Base-by-base conservation (phyloP, 2,888 invertebrate species). In the Drosophila kambysellisi region DNA sequence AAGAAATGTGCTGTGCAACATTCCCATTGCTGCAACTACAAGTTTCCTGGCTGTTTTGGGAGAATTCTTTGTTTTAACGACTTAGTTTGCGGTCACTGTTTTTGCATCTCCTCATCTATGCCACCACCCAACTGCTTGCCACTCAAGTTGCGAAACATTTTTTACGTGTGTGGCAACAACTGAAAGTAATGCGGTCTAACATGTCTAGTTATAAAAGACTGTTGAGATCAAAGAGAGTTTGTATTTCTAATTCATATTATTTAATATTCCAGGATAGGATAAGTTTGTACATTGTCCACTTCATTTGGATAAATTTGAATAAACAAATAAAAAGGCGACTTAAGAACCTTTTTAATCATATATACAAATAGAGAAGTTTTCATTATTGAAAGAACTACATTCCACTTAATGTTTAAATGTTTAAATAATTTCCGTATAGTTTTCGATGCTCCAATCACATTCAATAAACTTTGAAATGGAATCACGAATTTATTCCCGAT, bases 1-100 rank as follows among this genome's bases (percentile, higher is more conserved):
- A 79, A 68, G 57, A 61, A 74, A 69, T 72, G 76, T 76, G 74
- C 79, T 74, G 74, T 75, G 70, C 79, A 64, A 70, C 62, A 64
- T 60, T 43, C 63, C 50, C 15, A 57, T 68, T 56, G 71, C 69
- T 70, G 70, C 70, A 73, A 41, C 61, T 60, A 54, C 68, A 72
- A 83, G 67, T 77, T 86, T 76, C 25, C 69, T 64, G 86, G 86
- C 80, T 82, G 82, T 76, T 76, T 79, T 78, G 65, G 68, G 64
- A 30, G 51, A 41, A 77, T 85, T 85, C 77, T 76, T 82, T 88
- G 79, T 81, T 88, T 88, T 88, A 85, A 85, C 88, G 81, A 83
- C 88, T 88, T 88, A 75, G 72, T 82, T 83, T 86, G 78, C 57
- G 82, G 82, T 76, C 74, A 79, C n/a, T 56, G 48, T 53, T 32